Evolutionary conservation across 2,113 vertebrate species (phyloP).

Genomic region (Eulemur macaco): DNA sequence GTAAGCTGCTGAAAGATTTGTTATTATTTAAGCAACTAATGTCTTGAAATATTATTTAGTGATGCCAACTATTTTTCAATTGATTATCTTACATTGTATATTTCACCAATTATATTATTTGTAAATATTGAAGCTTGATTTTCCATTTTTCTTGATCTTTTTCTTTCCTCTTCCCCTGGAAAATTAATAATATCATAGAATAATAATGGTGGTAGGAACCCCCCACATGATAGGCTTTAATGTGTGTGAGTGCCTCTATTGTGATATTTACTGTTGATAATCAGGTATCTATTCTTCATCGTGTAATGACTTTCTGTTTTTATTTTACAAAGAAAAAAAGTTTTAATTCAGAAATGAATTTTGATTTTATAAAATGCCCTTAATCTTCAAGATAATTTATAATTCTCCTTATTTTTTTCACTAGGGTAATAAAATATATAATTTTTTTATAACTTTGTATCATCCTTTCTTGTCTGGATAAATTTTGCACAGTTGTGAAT

Average conservation of each 20-base stretch:
- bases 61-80: background rate
- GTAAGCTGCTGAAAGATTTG: background rate
- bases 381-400: background rate
- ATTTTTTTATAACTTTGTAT: background rate
- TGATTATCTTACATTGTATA: background rate
- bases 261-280: background rate
- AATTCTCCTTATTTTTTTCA: background rate
- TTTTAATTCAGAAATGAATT: slow-evolving; percentile 23
- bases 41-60: background rate
- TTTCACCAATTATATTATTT: background rate
- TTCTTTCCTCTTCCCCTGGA: background rate
- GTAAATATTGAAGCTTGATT: background rate
- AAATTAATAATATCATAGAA: background rate
- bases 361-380: background rate
- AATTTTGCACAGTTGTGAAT: background rate
- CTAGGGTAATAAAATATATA: background rate
- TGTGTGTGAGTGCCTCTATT: background rate
- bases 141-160: background rate
- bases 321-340: background rate
- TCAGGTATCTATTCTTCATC: background rate
- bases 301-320: background rate
- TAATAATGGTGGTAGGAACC: background rate
- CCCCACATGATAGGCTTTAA: background rate
- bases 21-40: background rate
- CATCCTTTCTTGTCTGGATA: background rate